Conservation (phyloP, 2,888 invertebrate genomes). For the Drosophila mulleri region DNA sequence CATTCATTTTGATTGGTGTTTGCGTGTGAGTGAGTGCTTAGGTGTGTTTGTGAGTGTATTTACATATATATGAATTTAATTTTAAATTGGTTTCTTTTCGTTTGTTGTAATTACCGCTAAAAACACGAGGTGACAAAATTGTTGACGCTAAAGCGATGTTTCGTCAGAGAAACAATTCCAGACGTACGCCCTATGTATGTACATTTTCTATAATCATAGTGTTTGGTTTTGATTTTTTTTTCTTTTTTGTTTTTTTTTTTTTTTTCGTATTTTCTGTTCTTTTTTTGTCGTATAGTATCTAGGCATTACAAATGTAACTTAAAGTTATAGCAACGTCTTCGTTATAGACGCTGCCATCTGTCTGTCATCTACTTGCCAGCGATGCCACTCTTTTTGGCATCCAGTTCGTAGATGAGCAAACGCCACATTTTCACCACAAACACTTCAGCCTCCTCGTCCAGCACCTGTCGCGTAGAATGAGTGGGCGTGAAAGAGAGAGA, state of each 20-base stretch:
- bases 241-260: too few relatives aligned
- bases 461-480: slow-evolving; percentile 88
- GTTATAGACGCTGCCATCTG: background rate
- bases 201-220: slow-evolving; percentile 36
- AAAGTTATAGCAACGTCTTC: slow-evolving; percentile 51
- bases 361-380: slow-evolving; percentile 85
- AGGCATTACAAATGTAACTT: slow-evolving; percentile 59
- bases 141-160: slow-evolving; percentile 19
- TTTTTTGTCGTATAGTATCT: slow-evolving; percentile 36
- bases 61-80: slow-evolving; percentile 51
- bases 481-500: background rate
- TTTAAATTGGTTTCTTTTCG: slow-evolving; percentile 2
- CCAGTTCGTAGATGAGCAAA: slow-evolving; percentile 99
- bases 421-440: slow-evolving; percentile 99
- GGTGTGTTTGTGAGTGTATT: slow-evolving; percentile 47
- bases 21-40: background rate
- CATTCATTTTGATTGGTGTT: slow-evolving; percentile 29
- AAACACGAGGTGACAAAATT: slow-evolving; percentile 38
- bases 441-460: slow-evolving; percentile 99
- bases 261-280: background rate
- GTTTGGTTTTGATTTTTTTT: slow-evolving; percentile 15
- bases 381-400: slow-evolving; percentile 96
- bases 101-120: slow-evolving; percentile 50
- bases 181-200: slow-evolving; percentile 47
- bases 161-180: slow-evolving; percentile 27